These are phyloP conservation scores for Sarcoramphus papa DNA, from an alignment of 2,797 vertebrate species.

Conservation along the genomic window DNA sequence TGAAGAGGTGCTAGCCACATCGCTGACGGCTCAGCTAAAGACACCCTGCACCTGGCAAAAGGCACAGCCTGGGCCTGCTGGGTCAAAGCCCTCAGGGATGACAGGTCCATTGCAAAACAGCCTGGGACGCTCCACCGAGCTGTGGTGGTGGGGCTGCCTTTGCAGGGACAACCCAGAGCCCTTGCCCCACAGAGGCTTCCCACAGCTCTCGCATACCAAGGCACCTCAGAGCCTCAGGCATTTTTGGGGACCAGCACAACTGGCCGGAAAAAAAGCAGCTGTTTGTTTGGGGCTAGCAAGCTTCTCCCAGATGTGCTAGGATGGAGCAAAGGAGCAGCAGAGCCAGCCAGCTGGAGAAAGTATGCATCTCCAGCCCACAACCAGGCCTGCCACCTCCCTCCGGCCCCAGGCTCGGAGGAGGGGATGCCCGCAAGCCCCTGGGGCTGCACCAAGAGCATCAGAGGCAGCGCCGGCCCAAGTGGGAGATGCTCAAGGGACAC, in stretches of 20 bases:
- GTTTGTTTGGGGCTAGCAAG: background rate
- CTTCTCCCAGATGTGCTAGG: background rate
- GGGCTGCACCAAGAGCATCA: background rate
- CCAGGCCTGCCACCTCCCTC: background rate
- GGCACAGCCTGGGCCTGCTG: background rate
- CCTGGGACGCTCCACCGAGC: fast-evolving
- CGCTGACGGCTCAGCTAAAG: background rate
- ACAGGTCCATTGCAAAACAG: background rate
- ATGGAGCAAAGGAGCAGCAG: background rate
- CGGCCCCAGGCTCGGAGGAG: background rate
- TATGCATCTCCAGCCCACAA: background rate
- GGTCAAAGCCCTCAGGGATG: background rate
- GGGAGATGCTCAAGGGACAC: background rate
- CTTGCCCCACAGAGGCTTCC: background rate
- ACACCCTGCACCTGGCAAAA: background rate
- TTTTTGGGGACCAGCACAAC: background rate
- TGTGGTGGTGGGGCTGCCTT: background rate
- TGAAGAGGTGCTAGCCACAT: background rate
- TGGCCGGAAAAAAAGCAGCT: background rate
- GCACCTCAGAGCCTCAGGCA: background rate
- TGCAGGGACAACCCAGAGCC: background rate
- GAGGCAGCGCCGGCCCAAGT: fast-evolving
- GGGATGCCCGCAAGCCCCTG: background rate
- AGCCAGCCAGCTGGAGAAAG: background rate
- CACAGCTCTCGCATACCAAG: background rate